Conservation (phyloP, 2,888 invertebrate species). For the Drosophila recens region DNA sequence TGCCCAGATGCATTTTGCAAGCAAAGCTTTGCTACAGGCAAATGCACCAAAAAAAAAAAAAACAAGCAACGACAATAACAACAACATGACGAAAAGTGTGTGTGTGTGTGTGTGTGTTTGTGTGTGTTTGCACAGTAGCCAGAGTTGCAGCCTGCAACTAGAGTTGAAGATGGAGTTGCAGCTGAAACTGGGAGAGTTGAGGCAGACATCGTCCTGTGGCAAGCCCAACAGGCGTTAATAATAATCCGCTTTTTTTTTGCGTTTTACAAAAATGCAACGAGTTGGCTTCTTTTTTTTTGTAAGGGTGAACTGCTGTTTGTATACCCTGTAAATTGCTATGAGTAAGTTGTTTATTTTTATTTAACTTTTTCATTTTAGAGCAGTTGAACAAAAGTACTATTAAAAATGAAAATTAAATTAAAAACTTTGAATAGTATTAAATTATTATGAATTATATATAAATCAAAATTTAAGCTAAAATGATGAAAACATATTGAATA, state of each 20-base stretch:
- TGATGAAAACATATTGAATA: too few species aligned
- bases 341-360: too few species aligned
- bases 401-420: too few species aligned
- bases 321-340: slow-evolving; percentile 30
- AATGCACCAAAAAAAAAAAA: slow-evolving; percentile 72
- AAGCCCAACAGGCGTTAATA: slow-evolving; percentile 82
- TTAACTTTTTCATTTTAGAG: too few species aligned
- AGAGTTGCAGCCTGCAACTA: slow-evolving; percentile 23
- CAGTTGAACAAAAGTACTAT: too few species aligned
- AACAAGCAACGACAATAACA: slow-evolving; percentile 41
- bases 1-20: slow-evolving; percentile 74
- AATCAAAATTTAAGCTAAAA: too few species aligned
- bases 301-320: slow-evolving; percentile 17
- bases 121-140: slow-evolving; percentile 56
- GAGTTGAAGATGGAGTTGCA: slow-evolving; percentile 22
- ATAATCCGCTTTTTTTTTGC: slow-evolving; percentile 60
- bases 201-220: slow-evolving; percentile 79
- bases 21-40: slow-evolving; percentile 68
- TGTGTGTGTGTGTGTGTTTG: slow-evolving; percentile 44
- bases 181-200: slow-evolving; percentile 20
- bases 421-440: too few species aligned
- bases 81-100: slow-evolving; percentile 66
- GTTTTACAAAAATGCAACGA: slow-evolving; percentile 64
- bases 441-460: too few species aligned
- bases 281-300: slow-evolving; percentile 26